Base-by-base conservation (phyloP, 2,113 vertebrate species). In the Syrrhaptes paradoxus region DNA sequence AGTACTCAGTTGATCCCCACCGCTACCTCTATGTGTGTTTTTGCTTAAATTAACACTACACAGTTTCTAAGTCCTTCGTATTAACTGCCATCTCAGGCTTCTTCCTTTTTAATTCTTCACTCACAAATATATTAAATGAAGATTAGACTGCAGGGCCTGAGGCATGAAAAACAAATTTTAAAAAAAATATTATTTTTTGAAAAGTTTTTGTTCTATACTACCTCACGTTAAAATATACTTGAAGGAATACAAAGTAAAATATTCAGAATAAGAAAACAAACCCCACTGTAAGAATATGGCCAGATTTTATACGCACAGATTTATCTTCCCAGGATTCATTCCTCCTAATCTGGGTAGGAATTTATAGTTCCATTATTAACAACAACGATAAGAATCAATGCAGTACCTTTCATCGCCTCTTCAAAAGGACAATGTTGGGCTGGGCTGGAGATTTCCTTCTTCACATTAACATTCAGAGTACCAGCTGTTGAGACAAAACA, bases 371-470 rank as follows among this genome's bases (percentile, higher is more conserved):
- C 95, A 58, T 67, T 55, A 97, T 95, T 85, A 94, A 94, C 32
- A 93, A 63, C 38, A 86, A 89, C 16, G 81, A 96, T 91, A 97
- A 97, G 80, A 97, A 97, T 96, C 83, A 96, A 96, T 77, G 96
- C 93, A 90, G 93, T 98, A 99, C 99, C 99, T 99, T 99, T 99
- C 91, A 99, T 98, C 97, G 98, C 98, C 94, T 99, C 99, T 96
- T 99, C 99, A 97, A 99, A 99, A 97, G 98, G 98, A 97, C 99
- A 99, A 89, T 98, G 98, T 97, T 99, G 99, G 95, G 98, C 98
- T 96, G 99, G 98, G 95, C 98, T 99, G 67, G 98, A 97, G 45
- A 97, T 97, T 98, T 99, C 99, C 97, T 98, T 99, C 98, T 99
- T 99, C 97, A 99, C 99, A 78, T 98, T 98, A 94, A 99, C 97